These are phyloP conservation scores for Chelonoidis abingdonii DNA, from an alignment of 2,113 vertebrate species.

Conservation along the genomic window DNA sequence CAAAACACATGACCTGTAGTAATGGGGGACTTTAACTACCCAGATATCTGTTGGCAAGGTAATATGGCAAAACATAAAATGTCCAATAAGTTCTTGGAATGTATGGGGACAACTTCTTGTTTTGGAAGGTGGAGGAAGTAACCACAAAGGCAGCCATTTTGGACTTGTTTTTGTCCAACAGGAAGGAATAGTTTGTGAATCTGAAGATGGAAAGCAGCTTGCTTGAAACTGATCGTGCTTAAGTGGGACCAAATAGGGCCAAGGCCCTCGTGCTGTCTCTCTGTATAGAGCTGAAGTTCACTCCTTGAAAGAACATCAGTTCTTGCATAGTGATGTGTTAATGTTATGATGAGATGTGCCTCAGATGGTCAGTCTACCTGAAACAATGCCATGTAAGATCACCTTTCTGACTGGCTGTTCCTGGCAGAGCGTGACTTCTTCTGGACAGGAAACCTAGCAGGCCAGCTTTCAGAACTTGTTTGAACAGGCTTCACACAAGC, in stretches of 20 bases:
- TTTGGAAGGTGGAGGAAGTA: background rate
- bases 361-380: background rate
- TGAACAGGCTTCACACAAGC: background rate
- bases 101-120: background rate
- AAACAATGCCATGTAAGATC: background rate
- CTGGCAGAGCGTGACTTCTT: rapidly evolving
- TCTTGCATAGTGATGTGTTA: rapidly evolving
- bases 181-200: background rate
- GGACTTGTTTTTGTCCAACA: background rate
- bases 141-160: background rate
- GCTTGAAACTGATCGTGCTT: background rate
- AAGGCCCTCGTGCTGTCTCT: background rate
- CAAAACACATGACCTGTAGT: background rate
- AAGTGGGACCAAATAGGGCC: background rate
- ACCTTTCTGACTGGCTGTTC: background rate
- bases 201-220: background rate
- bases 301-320: background rate
- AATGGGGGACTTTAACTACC: background rate
- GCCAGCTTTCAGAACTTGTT: background rate
- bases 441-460: background rate
- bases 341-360: too few species aligned
- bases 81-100: background rate
- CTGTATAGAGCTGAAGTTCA: background rate
- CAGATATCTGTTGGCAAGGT: background rate
- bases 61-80: background rate